Conservation (phyloP, 2,113 vertebrate species). For the Noturus placidus region DNA sequence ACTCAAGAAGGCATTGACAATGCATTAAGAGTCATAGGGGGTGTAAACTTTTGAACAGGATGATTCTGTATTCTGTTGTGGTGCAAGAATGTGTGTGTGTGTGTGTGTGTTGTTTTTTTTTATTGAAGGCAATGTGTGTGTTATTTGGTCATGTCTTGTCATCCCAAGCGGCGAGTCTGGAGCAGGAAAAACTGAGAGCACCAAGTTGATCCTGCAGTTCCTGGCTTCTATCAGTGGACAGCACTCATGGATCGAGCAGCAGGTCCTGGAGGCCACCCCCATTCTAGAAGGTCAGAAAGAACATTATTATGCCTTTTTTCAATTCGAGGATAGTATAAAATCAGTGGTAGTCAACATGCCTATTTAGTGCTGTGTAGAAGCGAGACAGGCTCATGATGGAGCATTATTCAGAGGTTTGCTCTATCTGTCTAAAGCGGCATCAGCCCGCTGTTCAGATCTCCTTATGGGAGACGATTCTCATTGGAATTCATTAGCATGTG, state of each 20-base stretch:
- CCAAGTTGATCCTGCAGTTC: conserved; percentile 96
- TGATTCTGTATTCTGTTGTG: background rate
- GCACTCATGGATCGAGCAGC: conserved; percentile 98
- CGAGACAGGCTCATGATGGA: background rate
- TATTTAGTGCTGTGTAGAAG: background rate
- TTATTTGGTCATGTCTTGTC: conserved; percentile 1
- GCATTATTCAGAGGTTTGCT: conserved; percentile 6
- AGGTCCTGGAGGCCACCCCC: conserved; percentile 97
- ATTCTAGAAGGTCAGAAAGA: conserved; percentile 86
- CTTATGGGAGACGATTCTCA: conserved; percentile 20
- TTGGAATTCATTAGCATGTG: conserved; percentile 11
- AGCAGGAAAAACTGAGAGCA: conserved; percentile 97
- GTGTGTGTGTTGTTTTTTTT: conserved; percentile 16
- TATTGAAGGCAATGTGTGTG: background rate
- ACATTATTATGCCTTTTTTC: background rate
- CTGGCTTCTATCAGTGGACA: conserved; percentile 95
- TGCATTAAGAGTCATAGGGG: too few relatives aligned
- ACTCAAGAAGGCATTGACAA: too few relatives aligned
- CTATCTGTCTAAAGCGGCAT: background rate
- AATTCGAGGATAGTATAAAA: background rate
- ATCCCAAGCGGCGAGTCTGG: conserved; percentile 87
- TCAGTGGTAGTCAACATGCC: background rate
- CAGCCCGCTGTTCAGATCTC: conserved; percentile 15
- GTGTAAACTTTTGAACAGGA: too few relatives aligned
- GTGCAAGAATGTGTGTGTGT: background rate